Evolutionary conservation across 1,140 invertebrate genomes (phyloP).

Genomic region (Mylabris phalerata): DNA sequence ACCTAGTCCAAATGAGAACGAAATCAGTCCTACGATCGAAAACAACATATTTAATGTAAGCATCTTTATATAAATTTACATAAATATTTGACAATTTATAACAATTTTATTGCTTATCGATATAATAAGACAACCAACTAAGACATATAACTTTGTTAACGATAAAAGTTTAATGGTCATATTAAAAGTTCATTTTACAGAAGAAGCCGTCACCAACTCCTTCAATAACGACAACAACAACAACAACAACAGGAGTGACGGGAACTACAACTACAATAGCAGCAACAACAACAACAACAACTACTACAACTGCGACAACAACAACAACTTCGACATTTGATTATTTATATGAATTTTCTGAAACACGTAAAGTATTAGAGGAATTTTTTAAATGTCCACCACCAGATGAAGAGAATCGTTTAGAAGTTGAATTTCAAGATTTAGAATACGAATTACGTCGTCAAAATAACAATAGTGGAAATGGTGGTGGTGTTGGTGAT

Average conservation of each 20-base stretch:
- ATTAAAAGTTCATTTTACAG: constrained; percentile 1
- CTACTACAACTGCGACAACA: constrained; percentile 40
- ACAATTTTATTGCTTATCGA: too few species aligned
- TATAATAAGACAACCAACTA: too few species aligned
- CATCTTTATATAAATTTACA: not conserved
- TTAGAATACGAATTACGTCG: constrained; percentile 77
- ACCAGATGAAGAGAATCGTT: constrained; percentile 49
- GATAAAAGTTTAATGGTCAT: not conserved
- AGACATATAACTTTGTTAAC: too few species aligned
- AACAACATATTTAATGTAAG: constrained; percentile 38
- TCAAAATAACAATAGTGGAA: constrained; percentile 40
- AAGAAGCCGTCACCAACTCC: constrained; percentile 22
- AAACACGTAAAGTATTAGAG: constrained; percentile 82
- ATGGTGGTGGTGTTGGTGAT: constrained; percentile 18
- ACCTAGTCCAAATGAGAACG: constrained; percentile 44
- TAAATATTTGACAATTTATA: too few species aligned
- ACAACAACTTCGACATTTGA: constrained; percentile 57
- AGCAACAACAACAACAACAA: constrained; percentile 38
- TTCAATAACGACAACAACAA: constrained; percentile 40
- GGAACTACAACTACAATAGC: constrained; percentile 44
- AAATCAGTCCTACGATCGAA: constrained; percentile 37
- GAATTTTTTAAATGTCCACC: constrained; percentile 83
- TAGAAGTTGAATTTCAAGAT: constrained; percentile 50
- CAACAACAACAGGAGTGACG: constrained; percentile 44
- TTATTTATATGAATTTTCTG: constrained; percentile 84